phyloP scores from a whole-genome alignment of 2,797 vertebrate species.

The Delichon dasypus region DNA sequence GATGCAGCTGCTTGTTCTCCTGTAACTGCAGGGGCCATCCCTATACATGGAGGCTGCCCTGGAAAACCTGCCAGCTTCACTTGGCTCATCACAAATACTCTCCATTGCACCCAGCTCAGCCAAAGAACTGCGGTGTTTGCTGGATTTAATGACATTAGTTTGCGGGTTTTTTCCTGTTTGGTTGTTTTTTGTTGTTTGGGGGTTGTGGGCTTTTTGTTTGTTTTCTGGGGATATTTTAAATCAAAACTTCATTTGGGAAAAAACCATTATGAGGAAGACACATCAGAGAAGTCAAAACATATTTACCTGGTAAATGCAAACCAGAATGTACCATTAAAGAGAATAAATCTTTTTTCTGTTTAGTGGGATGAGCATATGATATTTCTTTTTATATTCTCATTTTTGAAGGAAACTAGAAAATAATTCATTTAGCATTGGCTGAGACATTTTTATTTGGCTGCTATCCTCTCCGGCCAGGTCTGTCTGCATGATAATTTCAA shows the following conservation, averaged over 20 bases:
- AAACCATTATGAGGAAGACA: neutral
- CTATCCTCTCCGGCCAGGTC: neutral
- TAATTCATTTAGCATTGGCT: neutral
- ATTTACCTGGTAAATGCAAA: neutral
- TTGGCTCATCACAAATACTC: neutral
- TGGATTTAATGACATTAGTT: neutral
- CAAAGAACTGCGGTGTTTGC: neutral
- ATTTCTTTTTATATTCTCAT: neutral
- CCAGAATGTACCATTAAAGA: neutral
- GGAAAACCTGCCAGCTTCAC: neutral
- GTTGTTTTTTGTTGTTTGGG: neutral
- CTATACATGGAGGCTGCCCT: neutral
- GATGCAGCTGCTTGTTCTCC: neutral
- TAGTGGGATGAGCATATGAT: neutral
- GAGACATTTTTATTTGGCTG: neutral
- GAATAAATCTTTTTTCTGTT: neutral
- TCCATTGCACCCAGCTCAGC: neutral
- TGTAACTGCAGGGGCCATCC: neutral
- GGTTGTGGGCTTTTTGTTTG: neutral
- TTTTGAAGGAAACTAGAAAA: neutral
- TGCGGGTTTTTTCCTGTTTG: rapidly evolving
- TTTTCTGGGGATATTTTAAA: neutral
- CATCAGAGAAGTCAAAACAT: neutral
- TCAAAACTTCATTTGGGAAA: neutral
- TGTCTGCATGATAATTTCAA: neutral